Evolutionary conservation across 2,113 vertebrate genomes (phyloP), one percentile per base, ranked within the genome.

Genomic region (Grammomys dolichurus): DNA sequence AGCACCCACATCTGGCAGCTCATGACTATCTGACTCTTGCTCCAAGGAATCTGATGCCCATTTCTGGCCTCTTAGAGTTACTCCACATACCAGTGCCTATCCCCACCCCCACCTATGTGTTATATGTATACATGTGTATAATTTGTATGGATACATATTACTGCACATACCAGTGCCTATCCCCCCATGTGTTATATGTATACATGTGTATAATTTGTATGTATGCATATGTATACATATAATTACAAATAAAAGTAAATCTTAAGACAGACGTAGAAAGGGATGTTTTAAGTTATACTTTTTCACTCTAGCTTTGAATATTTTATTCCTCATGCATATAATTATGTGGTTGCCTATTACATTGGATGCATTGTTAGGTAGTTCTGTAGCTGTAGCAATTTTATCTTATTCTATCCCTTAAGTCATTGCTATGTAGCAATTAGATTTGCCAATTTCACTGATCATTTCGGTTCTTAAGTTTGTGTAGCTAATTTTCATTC

Each of bases 291-390:
- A 77, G 20, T 22, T 72, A 43, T 69, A 26, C 11, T 56, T 48
- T 97, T 89, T 60, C 3, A 60, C 4, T 77, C 75, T 81, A 19
- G 75, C 89, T 95, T 70, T 67, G 28, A 20, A 20, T 86, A 78
- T 56, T 92, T 56, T 73, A 43, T 87, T 84, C 16, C 94, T 73
- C 22, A 28, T 73, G 17, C 20, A 3, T 58, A 48, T 19, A 84
- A 89, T 73, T 48, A 4, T 89, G 26, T 76, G 73, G 1, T 31
- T 89, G 10, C 28, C 69, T 16, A 56, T 88, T 82, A 24, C 0
- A 3, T 5, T n/a, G 19, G 20, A 17, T 78, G 13, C 43, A 92
- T n/a, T 28, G 69, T 31, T 14, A n/a, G 36, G 51, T 58, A 81
- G 4, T 90, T 87, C 67, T 90, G 60, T 84, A 87, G 2, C 43